Evolutionary conservation across 2,888 invertebrate species (phyloP), one percentile per base, ranked within the genome.

Genomic region (Malthinus seriepunctatus): DNA sequence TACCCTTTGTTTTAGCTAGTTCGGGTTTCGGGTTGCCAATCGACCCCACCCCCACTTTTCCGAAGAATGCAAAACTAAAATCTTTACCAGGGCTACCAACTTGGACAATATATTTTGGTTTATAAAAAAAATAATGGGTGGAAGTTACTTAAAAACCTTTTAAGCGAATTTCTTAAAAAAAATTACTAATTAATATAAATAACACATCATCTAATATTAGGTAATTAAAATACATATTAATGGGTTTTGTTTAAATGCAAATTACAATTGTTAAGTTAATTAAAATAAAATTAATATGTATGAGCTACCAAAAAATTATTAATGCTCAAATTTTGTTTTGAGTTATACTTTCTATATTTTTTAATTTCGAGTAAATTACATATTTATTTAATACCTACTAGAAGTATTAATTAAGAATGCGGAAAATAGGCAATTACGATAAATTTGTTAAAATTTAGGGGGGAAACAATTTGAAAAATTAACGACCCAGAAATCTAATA

Each of bases 401-500:
- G n/a, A 45, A 45, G n/a, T 31, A 45, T 15, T 45, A 45, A 31
- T 45, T 45, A 31, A 32, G 31, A 32, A 11, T 32, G 32, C 31
- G 45, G 23, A 31, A 45, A 45, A 45, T 44, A 9, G 4, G 35
- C 35, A n/a, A 35, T n/a, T n/a, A 35, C 35, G 23, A 23, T 42
- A 42, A 42, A 23, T 23, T 23, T 23, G 23, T 8, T 12, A 14
- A 47, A 47, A 55, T 52, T n/a, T 47, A 14, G 56, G 62, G 60
- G 57, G 31, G 51, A 23, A 23, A 23, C 37, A 50, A 58, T 60
- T 56, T 53, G 51, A 63, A 64, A 65, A 67, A 65, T 65, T 67
- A 67, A 67, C 64, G 67, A 64, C 58, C 64, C 62, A 63, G 62
- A 67, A 67, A 60, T 59, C 63, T 62, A 63, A 61, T 60, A 64